Evolutionary conservation across 2,113 vertebrate genomes (phyloP).

Genomic region (Odocoileus virginianus): DNA sequence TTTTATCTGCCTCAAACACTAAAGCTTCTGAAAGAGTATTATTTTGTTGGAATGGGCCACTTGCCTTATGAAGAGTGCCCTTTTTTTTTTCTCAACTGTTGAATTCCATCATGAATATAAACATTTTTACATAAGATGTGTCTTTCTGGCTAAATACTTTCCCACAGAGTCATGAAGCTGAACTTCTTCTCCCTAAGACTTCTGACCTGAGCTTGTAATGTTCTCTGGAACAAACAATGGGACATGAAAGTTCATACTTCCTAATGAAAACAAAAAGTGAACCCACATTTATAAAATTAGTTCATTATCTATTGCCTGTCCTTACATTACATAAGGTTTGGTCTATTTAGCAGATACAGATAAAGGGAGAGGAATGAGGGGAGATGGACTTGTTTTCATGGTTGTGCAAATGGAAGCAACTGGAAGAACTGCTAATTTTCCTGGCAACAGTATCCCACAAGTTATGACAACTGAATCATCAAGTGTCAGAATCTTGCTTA

Average conservation of each 20-base stretch:
- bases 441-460: background rate
- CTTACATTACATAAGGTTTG: conserved; percentile 15
- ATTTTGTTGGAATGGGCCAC: background rate
- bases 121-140: background rate
- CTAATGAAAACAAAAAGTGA: conserved; percentile 24
- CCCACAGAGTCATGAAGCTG: background rate
- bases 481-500: background rate
- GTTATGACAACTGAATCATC: background rate
- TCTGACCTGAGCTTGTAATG: background rate
- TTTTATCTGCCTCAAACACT: background rate
- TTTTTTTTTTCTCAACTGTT: background rate
- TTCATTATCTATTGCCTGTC: background rate
- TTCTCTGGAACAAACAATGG: background rate
- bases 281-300: background rate
- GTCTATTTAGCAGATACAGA: background rate
- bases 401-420: background rate
- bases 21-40: background rate
- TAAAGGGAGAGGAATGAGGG: background rate
- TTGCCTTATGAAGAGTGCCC: background rate
- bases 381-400: background rate
- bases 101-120: background rate
- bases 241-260: background rate
- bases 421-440: background rate
- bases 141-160: background rate
- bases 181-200: background rate